phyloP scores from a whole-genome alignment of 92 coral and sea anemone species.

The Epizoanthus ramosus region DNA sequence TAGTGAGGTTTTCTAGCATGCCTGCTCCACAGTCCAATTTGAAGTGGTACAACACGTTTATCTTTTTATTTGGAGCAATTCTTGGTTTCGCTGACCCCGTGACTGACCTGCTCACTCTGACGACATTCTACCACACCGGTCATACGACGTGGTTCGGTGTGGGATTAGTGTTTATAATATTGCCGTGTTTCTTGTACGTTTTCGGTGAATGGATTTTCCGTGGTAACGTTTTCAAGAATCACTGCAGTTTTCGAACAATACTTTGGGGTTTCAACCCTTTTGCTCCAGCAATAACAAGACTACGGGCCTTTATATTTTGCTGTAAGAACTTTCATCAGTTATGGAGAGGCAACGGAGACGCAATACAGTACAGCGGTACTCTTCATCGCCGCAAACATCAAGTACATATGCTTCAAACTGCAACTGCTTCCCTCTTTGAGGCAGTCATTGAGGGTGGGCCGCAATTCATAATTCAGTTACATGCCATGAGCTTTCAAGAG shows the following conservation, averaged over 20 bases:
- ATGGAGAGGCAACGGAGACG: constrained; percentile 13
- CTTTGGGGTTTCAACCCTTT: constrained; percentile 35
- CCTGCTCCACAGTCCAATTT: not conserved
- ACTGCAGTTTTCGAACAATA: not conserved
- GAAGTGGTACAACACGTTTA: constrained; percentile 25
- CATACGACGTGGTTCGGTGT: constrained; percentile 46
- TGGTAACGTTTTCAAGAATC: not conserved
- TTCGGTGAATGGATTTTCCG: not conserved
- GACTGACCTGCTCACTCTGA: constrained; percentile 45
- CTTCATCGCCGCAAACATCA: not conserved
- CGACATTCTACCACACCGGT: constrained; percentile 35
- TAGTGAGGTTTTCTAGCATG: not conserved
- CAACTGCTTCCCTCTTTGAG: constrained; percentile 29
- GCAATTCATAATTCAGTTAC: constrained; percentile 63
- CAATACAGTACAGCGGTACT: not conserved
- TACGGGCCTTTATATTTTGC: constrained; percentile 24
- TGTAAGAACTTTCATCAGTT: constrained; percentile 5
- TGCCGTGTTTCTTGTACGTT: constrained; percentile 33
- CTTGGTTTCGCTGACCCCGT: constrained; percentile 44
- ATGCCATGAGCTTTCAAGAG: constrained; percentile 49
- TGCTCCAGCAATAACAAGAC: constrained; percentile 22
- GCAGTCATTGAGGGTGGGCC: constrained; percentile 58
- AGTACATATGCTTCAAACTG: not conserved
- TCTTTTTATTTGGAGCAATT: constrained; percentile 32
- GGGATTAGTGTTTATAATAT: constrained; percentile 28